Conservation (phyloP, 2,888 invertebrate species). For the Acleris laterana region DNA sequence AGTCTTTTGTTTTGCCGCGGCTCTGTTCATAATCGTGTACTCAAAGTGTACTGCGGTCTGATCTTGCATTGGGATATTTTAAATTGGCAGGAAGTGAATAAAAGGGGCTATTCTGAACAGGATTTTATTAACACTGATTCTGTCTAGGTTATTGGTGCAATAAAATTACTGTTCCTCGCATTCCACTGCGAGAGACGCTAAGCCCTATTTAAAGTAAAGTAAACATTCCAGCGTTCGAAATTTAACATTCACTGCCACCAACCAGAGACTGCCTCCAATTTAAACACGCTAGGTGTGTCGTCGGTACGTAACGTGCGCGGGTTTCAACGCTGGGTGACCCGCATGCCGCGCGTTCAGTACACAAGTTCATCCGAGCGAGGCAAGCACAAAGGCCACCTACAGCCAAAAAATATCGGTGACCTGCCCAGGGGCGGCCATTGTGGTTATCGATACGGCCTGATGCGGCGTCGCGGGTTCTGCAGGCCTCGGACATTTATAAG, state of each 20-base stretch:
- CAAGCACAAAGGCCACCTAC: slow-evolving; percentile 9
- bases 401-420: slow-evolving; percentile 12
- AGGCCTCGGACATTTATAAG: not conserved
- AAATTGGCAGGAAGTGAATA: too few species aligned
- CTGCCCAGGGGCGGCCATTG: slow-evolving; percentile 9
- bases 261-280: too few species aligned
- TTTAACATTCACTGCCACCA: not conserved
- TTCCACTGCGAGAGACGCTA: not conserved
- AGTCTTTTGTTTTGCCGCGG: too few species aligned
- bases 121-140: too few species aligned
- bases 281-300: too few species aligned
- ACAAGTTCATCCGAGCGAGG: slow-evolving; percentile 14
- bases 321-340: slow-evolving; percentile 11
- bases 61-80: too few species aligned
- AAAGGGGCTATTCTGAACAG: too few species aligned
- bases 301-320: not conserved
- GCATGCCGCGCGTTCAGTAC: slow-evolving; percentile 13
- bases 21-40: too few species aligned
- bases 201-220: not conserved
- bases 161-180: too few species aligned
- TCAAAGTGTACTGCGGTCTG: too few species aligned
- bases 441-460: not conserved
- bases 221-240: not conserved
- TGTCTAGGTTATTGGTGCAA: too few species aligned
- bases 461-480: slow-evolving; percentile 1